These are phyloP conservation scores for Rhopilema esculentum DNA, from an alignment of 30 jellyfish, hydroid and myxozoan genomes.

Conservation along the genomic window DNA sequence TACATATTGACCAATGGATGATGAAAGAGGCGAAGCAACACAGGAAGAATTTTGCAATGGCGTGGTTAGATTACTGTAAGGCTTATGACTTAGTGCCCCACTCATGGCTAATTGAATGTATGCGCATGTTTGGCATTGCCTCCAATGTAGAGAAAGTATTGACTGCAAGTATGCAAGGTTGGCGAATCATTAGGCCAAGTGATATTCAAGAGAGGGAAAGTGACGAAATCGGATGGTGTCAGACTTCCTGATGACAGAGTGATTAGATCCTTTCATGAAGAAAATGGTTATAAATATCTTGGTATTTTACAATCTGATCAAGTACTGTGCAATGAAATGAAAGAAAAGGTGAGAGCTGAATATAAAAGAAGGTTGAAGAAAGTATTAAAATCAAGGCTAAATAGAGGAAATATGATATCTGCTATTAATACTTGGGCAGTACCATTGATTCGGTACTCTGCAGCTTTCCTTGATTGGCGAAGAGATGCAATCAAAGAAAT, in stretches of 20 bases:
- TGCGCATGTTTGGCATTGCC: constrained; percentile 13
- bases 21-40: constrained; percentile 42
- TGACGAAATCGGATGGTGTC: constrained; percentile 17
- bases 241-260: constrained; percentile 9
- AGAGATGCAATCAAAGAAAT: constrained; percentile 1
- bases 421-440: constrained; percentile 16
- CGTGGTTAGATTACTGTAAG: constrained; percentile 38
- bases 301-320: constrained; percentile 21
- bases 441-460: constrained; percentile 17
- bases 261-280: constrained; percentile 23
- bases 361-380: constrained; percentile 27
- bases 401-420: constrained; percentile 3
- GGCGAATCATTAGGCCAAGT: constrained; percentile 15
- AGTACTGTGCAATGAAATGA: constrained; percentile 12
- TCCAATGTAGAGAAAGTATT: too few species aligned
- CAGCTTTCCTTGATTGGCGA: constrained; percentile 25
- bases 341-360: constrained; percentile 2
- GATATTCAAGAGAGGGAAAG: background rate
- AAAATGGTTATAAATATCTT: constrained; percentile 35
- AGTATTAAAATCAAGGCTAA: constrained; percentile 17
- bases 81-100: constrained; percentile 39
- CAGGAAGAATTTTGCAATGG: constrained; percentile 19
- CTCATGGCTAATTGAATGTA: constrained; percentile 9
- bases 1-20: constrained; percentile 14
- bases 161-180: background rate